phyloP scores from a whole-genome alignment of 2,797 vertebrate genomes.

The Choloepus didactylus region DNA sequence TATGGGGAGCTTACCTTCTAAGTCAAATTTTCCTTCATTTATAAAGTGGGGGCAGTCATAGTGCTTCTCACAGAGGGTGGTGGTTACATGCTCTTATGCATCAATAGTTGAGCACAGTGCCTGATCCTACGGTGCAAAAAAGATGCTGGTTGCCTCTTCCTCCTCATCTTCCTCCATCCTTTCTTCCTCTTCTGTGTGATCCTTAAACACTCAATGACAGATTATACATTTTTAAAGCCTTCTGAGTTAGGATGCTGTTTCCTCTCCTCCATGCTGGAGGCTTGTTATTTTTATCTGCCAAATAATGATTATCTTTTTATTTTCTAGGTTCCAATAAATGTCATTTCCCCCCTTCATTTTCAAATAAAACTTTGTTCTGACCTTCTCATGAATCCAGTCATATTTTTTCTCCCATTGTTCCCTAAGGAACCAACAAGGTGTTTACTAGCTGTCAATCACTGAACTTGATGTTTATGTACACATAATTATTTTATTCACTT shows the following conservation, averaged over 20 bases:
- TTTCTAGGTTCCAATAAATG: neutral
- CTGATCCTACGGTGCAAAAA: neutral
- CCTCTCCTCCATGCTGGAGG: neutral
- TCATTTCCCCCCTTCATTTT: neutral
- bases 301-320: neutral
- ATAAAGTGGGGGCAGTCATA: neutral
- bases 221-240: neutral
- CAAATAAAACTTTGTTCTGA: neutral
- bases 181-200: neutral
- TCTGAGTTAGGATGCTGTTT: neutral
- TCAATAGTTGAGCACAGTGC: neutral
- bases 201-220: neutral
- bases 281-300: neutral
- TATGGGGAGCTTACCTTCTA: neutral
- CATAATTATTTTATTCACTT: neutral
- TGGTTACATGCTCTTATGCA: neutral
- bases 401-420: neutral
- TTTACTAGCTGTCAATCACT: neutral
- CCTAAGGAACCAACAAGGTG: neutral
- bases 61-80: neutral
- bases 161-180: neutral
- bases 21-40: conserved; percentile 5
- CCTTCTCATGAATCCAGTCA: neutral
- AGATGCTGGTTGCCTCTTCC: neutral
- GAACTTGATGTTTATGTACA: neutral